A percentile compares a stretch with the other conserved stretches of the same genome.
Conservation (phyloP, 2,797 vertebrate genomes). For the Champsocephalus gunnari region DNA sequence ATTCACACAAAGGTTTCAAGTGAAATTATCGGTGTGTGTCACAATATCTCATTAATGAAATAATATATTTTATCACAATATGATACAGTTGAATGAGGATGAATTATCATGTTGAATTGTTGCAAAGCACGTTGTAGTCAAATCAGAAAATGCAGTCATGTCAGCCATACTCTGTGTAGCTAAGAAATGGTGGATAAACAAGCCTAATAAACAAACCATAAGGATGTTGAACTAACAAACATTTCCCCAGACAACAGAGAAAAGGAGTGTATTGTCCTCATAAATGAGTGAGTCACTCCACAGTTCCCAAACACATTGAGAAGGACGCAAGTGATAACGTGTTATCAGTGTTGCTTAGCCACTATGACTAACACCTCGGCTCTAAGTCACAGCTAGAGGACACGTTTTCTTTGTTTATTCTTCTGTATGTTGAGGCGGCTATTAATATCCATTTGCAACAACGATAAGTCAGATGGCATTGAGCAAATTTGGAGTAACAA, state of each 20-base stretch:
- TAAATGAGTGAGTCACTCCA: slow-evolving; percentile 48
- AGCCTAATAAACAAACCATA: slow-evolving; percentile 23
- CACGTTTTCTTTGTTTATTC: slow-evolving; percentile 69
- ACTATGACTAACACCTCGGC: slow-evolving; percentile 54
- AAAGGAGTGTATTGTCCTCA: slow-evolving; percentile 35
- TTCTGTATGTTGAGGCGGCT: slow-evolving; percentile 57
- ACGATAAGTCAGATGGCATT: slow-evolving; percentile 61
- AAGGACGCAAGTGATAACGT: slow-evolving; percentile 60
- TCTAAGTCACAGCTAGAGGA: slow-evolving; percentile 58
- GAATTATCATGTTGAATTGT: too few relatives aligned
- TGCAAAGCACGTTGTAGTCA: background rate
- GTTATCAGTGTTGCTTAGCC: slow-evolving; percentile 67
- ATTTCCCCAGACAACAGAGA: slow-evolving; percentile 26
- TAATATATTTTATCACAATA: too few relatives aligned
- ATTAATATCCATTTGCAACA: slow-evolving; percentile 73
- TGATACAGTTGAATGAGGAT: too few relatives aligned
- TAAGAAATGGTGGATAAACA: slow-evolving; percentile 6
- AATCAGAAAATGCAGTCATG: background rate
- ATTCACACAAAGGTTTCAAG: too few relatives aligned
- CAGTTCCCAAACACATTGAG: slow-evolving; percentile 37
- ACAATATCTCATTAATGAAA: too few relatives aligned
- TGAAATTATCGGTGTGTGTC: too few relatives aligned
- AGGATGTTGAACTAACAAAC: slow-evolving; percentile 28
- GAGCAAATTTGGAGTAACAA: slow-evolving; percentile 66
- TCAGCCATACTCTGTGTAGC: background rate